Conservation (phyloP, 2,888 invertebrate genomes). For the Tuta absoluta region DNA sequence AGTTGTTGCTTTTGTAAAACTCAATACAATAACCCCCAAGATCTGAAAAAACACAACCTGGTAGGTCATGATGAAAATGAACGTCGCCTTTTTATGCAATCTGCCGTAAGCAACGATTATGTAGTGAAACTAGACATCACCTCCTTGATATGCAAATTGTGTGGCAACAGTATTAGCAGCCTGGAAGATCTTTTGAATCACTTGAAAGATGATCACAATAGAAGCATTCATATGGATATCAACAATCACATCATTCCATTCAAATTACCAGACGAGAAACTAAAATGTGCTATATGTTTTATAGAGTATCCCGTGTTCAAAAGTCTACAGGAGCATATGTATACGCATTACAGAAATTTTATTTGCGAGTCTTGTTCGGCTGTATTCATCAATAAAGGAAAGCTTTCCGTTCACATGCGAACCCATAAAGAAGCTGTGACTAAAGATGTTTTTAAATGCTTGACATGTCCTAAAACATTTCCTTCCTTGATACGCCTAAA, state of each 20-base stretch:
- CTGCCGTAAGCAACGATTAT: constrained; percentile 31
- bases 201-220: constrained; percentile 44
- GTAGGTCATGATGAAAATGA: background rate
- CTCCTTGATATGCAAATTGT: constrained; percentile 51
- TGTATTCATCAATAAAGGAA: constrained; percentile 30
- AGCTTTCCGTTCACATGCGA: constrained; percentile 24
- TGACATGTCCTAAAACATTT: constrained; percentile 38
- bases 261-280: constrained; percentile 47
- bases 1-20: constrained; percentile 19
- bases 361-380: constrained; percentile 49
- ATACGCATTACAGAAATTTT: constrained; percentile 51
- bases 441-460: constrained; percentile 42
- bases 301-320: constrained; percentile 51
- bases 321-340: constrained; percentile 21
- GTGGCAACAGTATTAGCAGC: constrained; percentile 40
- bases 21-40: constrained; percentile 5
- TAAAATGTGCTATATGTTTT: constrained; percentile 51
- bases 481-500: constrained; percentile 35
- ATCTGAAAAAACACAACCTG: constrained; percentile 15
- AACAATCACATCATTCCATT: constrained; percentile 59
- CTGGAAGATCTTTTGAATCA: constrained; percentile 51
- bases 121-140: constrained; percentile 61
- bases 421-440: constrained; percentile 48
- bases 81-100: background rate
- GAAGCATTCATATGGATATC: constrained; percentile 48